Percentiles rank a stretch among this genome's conserved stretches.
These are phyloP conservation scores for Ichneumon xanthorius DNA, from an alignment of 2,888 invertebrate species.

Conservation along the genomic window DNA sequence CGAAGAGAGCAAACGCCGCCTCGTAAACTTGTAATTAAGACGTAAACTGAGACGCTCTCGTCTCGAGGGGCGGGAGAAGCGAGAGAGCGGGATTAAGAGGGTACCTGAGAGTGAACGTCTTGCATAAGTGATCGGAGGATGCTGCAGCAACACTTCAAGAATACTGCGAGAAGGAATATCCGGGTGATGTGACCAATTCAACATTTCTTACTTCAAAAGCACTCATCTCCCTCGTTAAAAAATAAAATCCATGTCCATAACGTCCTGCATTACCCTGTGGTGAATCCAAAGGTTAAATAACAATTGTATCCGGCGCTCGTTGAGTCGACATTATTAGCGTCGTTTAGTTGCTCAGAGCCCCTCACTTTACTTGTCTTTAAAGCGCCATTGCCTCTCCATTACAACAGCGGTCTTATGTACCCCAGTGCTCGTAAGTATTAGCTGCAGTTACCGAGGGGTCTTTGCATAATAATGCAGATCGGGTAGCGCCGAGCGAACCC, in stretches of 20 bases:
- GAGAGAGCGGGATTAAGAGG: conserved; percentile 18
- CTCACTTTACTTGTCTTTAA: background rate
- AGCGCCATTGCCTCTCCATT: background rate
- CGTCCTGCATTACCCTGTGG: background rate
- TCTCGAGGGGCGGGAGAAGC: conserved; percentile 23
- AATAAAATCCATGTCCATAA: background rate
- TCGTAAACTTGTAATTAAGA: conserved; percentile 66
- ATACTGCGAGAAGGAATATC: background rate
- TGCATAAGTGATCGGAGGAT: conserved; percentile 1
- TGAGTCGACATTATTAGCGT: background rate
- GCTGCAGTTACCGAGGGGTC: background rate
- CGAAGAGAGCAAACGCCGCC: conserved; percentile 49
- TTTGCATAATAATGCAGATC: background rate
- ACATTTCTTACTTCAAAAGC: background rate
- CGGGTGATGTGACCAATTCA: too few relatives aligned
- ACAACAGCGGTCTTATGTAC: background rate
- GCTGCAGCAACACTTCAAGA: background rate
- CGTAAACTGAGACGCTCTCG: conserved; percentile 46
- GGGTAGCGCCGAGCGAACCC: background rate
- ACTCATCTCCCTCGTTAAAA: background rate
- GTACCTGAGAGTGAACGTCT: conserved; percentile 20
- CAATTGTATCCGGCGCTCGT: background rate
- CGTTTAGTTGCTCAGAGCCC: background rate
- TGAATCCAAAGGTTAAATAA: background rate
- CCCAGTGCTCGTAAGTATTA: background rate